A percentile compares a stretch with the other conserved stretches of the same genome.
phyloP scores from a whole-genome alignment of 2,113 vertebrate genomes.

The Mesembrinibis cayennensis region DNA sequence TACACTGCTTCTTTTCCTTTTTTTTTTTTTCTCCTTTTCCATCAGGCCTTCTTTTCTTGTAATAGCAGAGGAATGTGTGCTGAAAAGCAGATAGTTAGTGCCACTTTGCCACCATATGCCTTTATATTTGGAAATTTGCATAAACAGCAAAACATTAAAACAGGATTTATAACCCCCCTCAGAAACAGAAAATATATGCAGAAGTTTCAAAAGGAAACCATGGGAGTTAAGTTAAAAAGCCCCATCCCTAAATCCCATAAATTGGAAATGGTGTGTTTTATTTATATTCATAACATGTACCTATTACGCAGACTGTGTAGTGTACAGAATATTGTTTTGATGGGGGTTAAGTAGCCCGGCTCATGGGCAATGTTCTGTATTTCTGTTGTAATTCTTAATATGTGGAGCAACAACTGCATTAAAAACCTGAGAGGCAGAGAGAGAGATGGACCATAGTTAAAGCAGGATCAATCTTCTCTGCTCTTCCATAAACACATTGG shows the following conservation, averaged over 20 bases:
- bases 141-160: conserved; percentile 72
- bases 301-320: neutral
- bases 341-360: neutral
- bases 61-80: conserved; percentile 54
- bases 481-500: neutral
- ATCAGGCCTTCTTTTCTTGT: conserved; percentile 41
- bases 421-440: neutral
- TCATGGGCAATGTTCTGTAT: neutral
- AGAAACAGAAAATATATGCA: conserved; percentile 57
- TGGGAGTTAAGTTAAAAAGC: conserved; percentile 1
- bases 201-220: conserved; percentile 37
- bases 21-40: neutral
- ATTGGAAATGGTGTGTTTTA: conserved; percentile 1
- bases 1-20: neutral
- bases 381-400: neutral
- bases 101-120: conserved; percentile 70
- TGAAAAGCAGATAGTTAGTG: conserved; percentile 72
- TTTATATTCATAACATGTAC: conserved; percentile 27
- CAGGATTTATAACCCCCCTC: conserved; percentile 46
- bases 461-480: neutral
- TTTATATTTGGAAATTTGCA: conserved; percentile 73
- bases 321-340: neutral
- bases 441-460: neutral
- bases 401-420: neutral
- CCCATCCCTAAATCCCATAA: neutral